Base-by-base conservation (phyloP, 2,888 invertebrate species). In the Coecobrya sp. region DNA sequence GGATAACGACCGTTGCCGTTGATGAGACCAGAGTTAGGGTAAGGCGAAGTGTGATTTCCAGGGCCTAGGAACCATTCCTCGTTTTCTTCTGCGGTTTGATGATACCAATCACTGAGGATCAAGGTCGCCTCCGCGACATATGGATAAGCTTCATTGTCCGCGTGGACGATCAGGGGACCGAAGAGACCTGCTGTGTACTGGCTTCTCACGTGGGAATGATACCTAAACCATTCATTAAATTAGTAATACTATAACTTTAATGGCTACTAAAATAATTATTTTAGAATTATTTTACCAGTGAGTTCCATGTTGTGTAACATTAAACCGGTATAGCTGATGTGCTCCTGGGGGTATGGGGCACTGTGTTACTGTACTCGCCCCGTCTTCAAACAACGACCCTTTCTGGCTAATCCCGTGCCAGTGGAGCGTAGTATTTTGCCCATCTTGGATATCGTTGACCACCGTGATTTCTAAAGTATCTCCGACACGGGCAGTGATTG, bases 121-220 rank as follows among this genome's bases (percentile, higher is more conserved):
- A 94, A 36, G 4, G 92, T 36, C 5, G 94, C 36, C 16, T 94
- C 94, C 0, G 82, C 94, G 52, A 94, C 93, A 52, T 93, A 93
- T 0, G 68, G 7, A 36, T 86, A 86, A 0, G 16, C 25, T 73
- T 93, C 93, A 5, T 65, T 65, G 0, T 11, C 0, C 1, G 82
- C 52, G 25, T 86, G 70, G 11, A 94, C 86, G 8, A 94, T 93
- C 4, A 94, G 16, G 11, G 91, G 84, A 11, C 94, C 94, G 86
- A 92, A 89, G 3, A 94, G 76, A 10, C 94, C 94, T 84, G 93
- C 93, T 7, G 93, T 93, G 55, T 94, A 93, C 45, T 94, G 94
- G 45, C 91, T 88, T 0, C 76, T 89, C 16, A 88, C 91, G 79
- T 94, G 94, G 16, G 93, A 90, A 68, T 94, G 94, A 55, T 93